These are phyloP conservation scores for Thomomys bottae DNA, from an alignment of 2,113 vertebrate genomes.

Conservation along the genomic window DNA sequence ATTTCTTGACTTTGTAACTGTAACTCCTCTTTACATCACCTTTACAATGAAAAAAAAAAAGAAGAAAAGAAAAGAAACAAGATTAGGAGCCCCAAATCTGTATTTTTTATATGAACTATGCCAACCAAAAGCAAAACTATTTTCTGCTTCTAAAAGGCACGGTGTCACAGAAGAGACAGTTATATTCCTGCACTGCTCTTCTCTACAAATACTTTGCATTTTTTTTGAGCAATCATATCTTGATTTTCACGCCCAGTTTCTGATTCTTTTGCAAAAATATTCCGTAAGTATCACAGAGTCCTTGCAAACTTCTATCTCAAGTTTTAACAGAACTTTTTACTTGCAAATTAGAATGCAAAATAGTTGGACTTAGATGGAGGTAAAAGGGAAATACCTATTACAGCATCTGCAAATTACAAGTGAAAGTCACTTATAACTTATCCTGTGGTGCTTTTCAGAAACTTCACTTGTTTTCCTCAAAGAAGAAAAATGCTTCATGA, in stretches of 20 bases:
- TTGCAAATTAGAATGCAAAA: constrained; percentile 77
- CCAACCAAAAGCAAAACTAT: not conserved
- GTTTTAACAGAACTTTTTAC: constrained; percentile 70
- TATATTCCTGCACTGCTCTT: not conserved
- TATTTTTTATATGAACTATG: not conserved
- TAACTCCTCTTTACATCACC: no score
- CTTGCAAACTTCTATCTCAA: constrained; percentile 26
- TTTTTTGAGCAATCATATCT: constrained; percentile 24
- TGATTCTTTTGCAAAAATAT: constrained; percentile 52
- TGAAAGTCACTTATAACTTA: constrained; percentile 78
- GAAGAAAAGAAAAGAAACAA: constrained; percentile 22
- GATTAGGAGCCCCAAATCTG: not conserved
- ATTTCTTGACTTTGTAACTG: no score
- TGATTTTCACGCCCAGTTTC: constrained; percentile 46
- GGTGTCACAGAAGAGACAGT: not conserved
- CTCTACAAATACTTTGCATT: not conserved
- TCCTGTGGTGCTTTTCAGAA: constrained; percentile 75
- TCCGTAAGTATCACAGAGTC: constrained; percentile 33
- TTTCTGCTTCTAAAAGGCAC: constrained; percentile 17
- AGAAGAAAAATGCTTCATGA: constrained; percentile 78
- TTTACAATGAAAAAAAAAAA: no score
- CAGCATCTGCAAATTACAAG: constrained; percentile 68
- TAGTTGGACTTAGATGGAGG: constrained; percentile 54
- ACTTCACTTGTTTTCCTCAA: constrained; percentile 79
- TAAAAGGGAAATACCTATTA: constrained; percentile 76